Evolutionary conservation across 2,797 vertebrate genomes (phyloP), one percentile per base, ranked within the genome.

Genomic region (Pristis pectinata): DNA sequence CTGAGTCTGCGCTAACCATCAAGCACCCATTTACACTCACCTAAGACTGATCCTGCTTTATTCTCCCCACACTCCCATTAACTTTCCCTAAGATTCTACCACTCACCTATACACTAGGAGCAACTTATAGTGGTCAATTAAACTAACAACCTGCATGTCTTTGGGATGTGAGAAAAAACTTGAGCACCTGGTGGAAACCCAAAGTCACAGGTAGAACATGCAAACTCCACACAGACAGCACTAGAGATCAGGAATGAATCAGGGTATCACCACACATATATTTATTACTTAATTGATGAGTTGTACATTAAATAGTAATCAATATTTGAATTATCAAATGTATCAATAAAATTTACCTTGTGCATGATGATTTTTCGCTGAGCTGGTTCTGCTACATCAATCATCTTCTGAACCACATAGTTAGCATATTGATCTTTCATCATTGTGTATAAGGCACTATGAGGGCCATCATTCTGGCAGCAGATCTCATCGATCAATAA

Each of bases 381-480:
- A 95, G 98, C 98, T 0, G 99, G 98, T 96, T 99, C 99, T 0
- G 99, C 99, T 98, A 99, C 98, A 95, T 99, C 99, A 11, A 99
- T 99, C 99, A 99, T 99, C 97, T 99, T 99, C 97, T 99, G 99
- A 95, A 99, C 98, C 17, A 99, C 99, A 0, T 99, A 99, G 96
- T 99, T 99, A 97, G 99, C 99, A 3, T 99, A 99, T 97, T 99
- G 99, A 97, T 99, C 99, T 98, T 99, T 99, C 99, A 99, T 99
- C 99, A 99, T 99, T 97, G 99, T 99, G 98, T 99, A 99, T 97
- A 99, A 98, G 98, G 99, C 99, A 97, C 99, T 99, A 97, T 99
- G 99, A 95, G 99, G 99, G 96, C 99, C 99, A 59, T 99, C 99
- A 37, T 98, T 99, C 98, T 99, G 98, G 96, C 98, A 99, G 97